phyloP scores from a whole-genome alignment of 2,888 invertebrate species.

The Drosophila paramelanica region DNA sequence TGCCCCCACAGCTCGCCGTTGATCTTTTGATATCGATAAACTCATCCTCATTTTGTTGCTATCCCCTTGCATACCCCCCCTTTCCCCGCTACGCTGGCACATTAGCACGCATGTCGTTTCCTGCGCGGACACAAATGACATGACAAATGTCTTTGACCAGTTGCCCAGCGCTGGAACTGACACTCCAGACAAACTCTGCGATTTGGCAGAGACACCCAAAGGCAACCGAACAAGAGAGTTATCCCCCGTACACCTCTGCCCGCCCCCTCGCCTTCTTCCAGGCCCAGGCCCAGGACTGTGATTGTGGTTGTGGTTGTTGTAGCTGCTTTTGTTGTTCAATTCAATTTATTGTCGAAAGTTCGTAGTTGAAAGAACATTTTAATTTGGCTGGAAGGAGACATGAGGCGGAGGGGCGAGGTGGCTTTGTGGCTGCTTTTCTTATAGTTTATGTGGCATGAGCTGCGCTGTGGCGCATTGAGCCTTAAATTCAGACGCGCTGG shows the following conservation, averaged over 20 bases:
- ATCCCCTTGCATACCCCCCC: neutral
- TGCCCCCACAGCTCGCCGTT: constrained; percentile 26
- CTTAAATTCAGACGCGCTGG: constrained; percentile 67
- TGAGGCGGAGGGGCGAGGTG: neutral
- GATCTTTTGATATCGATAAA: constrained; percentile 75
- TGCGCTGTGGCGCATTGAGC: constrained; percentile 61
- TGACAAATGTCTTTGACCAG: constrained; percentile 82
- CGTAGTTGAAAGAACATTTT: constrained; percentile 85
- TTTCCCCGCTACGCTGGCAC: constrained; percentile 44
- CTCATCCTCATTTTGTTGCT: constrained; percentile 57
- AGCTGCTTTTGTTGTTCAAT: constrained; percentile 76
- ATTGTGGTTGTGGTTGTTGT: constrained; percentile 16
- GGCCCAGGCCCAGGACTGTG: neutral
- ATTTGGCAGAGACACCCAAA: constrained; percentile 52
- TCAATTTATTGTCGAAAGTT: constrained; percentile 82
- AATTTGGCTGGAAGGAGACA: constrained; percentile 73
- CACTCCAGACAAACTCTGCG: constrained; percentile 30
- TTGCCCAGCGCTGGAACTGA: constrained; percentile 44
- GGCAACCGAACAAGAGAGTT: constrained; percentile 35
- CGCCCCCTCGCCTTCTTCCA: constrained; percentile 10
- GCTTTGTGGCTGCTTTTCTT: constrained; percentile 62
- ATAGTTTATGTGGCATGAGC: constrained; percentile 76
- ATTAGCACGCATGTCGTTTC: constrained; percentile 77
- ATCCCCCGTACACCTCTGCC: neutral
- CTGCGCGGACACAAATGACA: constrained; percentile 82